Conservation (phyloP, 1,140 invertebrate genomes). For the Microplitis demolitor region DNA sequence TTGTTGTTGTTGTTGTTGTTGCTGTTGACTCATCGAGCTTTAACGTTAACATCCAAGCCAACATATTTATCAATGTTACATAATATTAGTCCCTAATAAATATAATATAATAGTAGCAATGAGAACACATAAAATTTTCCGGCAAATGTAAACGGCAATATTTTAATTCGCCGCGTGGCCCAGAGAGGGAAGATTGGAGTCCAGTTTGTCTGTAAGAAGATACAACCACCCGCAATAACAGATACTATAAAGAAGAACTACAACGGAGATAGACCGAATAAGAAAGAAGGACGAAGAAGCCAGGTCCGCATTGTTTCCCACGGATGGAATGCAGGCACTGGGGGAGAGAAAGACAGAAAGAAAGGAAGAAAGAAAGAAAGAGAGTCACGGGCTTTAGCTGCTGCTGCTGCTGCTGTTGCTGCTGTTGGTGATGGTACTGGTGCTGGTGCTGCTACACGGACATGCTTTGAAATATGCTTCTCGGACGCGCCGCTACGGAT, state of each 20-base stretch:
- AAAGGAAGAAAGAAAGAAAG: background rate
- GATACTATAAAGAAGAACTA: slow-evolving; percentile 16
- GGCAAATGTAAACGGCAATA: background rate
- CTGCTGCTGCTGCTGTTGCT: background rate
- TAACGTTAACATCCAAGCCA: slow-evolving; percentile 23
- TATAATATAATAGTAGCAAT: too few relatives aligned
- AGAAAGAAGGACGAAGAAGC: slow-evolving; percentile 49
- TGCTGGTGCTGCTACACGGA: background rate
- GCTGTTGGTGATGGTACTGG: background rate
- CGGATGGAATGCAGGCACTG: slow-evolving; percentile 50
- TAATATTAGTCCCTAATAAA: too few relatives aligned
- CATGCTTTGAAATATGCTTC: slow-evolving; percentile 46
- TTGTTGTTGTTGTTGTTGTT: too few relatives aligned
- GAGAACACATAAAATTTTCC: background rate
- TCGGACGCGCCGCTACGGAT: slow-evolving; percentile 38
- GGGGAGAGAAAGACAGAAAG: slow-evolving; percentile 23
- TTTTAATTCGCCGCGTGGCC: slow-evolving; percentile 16
- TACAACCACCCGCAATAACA: slow-evolving; percentile 47
- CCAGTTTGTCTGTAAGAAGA: too few relatives aligned
- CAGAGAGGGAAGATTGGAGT: slow-evolving; percentile 14
- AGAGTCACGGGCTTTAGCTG: slow-evolving; percentile 6
- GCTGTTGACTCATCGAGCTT: background rate
- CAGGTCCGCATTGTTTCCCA: slow-evolving; percentile 56
- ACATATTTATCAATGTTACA: background rate
- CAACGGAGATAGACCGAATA: background rate